Evolutionary conservation across 2,113 vertebrate genomes (phyloP).

Genomic region (Phalacrocorax aristotelis): DNA sequence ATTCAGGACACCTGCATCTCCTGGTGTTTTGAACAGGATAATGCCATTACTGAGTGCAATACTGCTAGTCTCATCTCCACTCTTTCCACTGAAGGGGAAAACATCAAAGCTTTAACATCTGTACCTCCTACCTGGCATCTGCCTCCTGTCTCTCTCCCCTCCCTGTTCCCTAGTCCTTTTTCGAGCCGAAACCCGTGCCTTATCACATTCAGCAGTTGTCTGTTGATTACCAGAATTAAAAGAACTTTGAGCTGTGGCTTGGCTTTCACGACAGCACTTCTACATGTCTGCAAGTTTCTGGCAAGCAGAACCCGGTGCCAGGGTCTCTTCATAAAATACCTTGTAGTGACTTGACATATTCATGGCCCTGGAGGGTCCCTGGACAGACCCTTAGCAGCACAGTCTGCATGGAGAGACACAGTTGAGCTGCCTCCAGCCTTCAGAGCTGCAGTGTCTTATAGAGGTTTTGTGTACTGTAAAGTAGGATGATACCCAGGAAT

Average conservation of each 20-base stretch:
- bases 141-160: background rate
- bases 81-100: background rate
- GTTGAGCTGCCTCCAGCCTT: background rate
- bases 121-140: background rate
- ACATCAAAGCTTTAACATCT: background rate
- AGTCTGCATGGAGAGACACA: background rate
- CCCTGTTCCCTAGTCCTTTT: background rate
- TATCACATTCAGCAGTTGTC: constrained; percentile 36
- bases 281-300: background rate
- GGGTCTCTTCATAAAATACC: background rate
- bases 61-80: background rate
- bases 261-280: background rate
- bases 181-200: background rate
- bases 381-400: background rate
- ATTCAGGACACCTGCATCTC: background rate
- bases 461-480: background rate
- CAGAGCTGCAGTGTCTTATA: background rate
- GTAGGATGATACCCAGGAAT: background rate
- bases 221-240: constrained; percentile 9
- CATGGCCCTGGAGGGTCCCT: background rate
- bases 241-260: background rate
- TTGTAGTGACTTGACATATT: background rate
- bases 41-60: background rate
- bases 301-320: background rate
- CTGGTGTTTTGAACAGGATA: background rate